Evolutionary conservation across 2,888 invertebrate species (phyloP), one percentile per base, ranked within the genome.

Genomic region (Eupithecia exiguata): DNA sequence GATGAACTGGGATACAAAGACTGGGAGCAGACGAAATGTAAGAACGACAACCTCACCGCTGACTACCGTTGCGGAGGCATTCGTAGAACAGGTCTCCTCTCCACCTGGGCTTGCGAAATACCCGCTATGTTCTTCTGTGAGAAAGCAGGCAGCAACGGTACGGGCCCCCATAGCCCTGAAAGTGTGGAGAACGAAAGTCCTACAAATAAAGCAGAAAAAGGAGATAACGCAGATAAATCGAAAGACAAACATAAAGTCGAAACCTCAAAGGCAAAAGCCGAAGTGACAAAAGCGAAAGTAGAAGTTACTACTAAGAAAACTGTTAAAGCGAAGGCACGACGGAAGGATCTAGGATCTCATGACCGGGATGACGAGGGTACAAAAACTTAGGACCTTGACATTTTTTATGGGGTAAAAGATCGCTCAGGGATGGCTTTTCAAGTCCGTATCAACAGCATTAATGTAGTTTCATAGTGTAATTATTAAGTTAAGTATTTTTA

Each of bases 51-150:
- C 6, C 78, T 75, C 61, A 67, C n/a, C 70, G 49, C 40, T 25
- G 78, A 63, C n/a, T 71, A 14, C 7, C 85, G 88, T 0, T 89
- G 89, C 77, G 88, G 89, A 0, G 87, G 87, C 18, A 80, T 87
- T 9, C 81, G 82, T 1, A 84, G 87, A 49, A 86, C 83, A 70
- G 89, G 89, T 0, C 75, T 88, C 1, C 82, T 89, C 3, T 72
- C 85, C 9, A 81, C 82, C 0, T 79, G 72, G 5, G 76, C 81
- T 43, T 88, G 89, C 74, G 53, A 79, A 0, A 53, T 77, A 5
- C 87, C 87, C 6, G 84, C 86, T 1, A 83, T 86, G 81, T 89
- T 89, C 80, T 87, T 89, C 74, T 89, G 88, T 76, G 87, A 89
- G 77, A 89, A 89, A 78, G 81, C 82, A n/a, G 77, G 80, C 2